phyloP scores from a whole-genome alignment of 2,888 invertebrate species.

The Cheiracanthium punctorium region DNA sequence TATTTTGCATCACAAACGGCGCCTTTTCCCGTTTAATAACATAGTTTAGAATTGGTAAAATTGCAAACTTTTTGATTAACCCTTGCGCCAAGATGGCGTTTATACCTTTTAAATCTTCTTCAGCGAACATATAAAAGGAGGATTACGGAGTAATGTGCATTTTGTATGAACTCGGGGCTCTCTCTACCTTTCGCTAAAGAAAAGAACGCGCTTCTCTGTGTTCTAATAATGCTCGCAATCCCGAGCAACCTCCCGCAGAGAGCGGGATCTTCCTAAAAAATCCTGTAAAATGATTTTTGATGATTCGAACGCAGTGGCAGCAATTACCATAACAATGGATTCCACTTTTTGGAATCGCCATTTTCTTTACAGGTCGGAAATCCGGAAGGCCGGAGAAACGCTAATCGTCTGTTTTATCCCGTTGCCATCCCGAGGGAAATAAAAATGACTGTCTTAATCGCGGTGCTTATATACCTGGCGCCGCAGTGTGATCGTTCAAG shows the following conservation, averaged over 20 bases:
- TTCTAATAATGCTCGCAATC: conserved; percentile 15
- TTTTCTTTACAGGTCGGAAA: conserved; percentile 24
- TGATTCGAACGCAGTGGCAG: conserved; percentile 34
- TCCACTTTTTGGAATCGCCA: conserved; percentile 5
- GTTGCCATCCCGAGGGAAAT: conserved; percentile 63
- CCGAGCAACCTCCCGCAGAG: background rate
- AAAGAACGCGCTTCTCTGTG: conserved; percentile 2
- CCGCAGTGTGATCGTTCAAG: conserved; percentile 25
- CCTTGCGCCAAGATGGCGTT: background rate
- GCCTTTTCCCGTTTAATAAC: background rate
- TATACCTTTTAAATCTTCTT: background rate
- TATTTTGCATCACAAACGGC: background rate
- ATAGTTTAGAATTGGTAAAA: conserved; percentile 3
- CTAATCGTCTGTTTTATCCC: conserved; percentile 54
- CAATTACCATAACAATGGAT: conserved; percentile 46
- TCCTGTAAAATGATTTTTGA: conserved; percentile 49
- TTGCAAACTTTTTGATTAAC: background rate
- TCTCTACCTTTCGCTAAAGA: conserved; percentile 13
- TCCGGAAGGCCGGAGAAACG: conserved; percentile 30
- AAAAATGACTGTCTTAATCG: conserved; percentile 59
- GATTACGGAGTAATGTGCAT: background rate
- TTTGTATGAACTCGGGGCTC: background rate
- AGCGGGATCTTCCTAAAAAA: conserved; percentile 14
- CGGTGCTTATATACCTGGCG: conserved; percentile 50
- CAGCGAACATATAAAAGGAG: conserved; percentile 1